These are phyloP conservation scores for Odontocolon sp. DNA, from an alignment of 2,888 invertebrate genomes.

Conservation along the genomic window DNA sequence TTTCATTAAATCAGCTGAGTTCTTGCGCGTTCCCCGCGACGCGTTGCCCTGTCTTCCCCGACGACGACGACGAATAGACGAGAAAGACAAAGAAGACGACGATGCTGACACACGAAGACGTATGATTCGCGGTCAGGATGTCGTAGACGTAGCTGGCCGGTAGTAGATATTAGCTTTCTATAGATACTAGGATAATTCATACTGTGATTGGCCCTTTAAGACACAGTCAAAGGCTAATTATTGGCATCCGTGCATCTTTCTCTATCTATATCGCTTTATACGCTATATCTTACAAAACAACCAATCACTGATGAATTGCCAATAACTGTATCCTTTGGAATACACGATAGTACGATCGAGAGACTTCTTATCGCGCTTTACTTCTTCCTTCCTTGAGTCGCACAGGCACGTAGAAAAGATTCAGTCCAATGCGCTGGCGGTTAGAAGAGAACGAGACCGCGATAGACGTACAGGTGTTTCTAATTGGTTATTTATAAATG, in stretches of 20 bases:
- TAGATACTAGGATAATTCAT: too few relatives aligned
- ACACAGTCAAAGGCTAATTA: too few relatives aligned
- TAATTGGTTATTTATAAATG: conserved; percentile 80
- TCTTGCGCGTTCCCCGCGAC: conserved; percentile 67
- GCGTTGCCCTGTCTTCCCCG: conserved; percentile 48
- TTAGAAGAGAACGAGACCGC: conserved; percentile 48
- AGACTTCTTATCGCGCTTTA: conserved; percentile 21
- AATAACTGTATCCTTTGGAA: too few relatives aligned
- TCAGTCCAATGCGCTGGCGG: conserved; percentile 42
- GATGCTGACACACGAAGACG: conserved; percentile 57
- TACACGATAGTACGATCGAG: conserved; percentile 3
- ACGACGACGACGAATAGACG: conserved; percentile 12
- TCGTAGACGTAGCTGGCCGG: conserved; percentile 60
- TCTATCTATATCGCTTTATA: too few relatives aligned
- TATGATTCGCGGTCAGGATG: conserved; percentile 73
- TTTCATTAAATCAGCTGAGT: conserved; percentile 77
- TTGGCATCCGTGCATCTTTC: too few relatives aligned
- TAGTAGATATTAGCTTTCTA: too few relatives aligned
- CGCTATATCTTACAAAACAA: too few relatives aligned
- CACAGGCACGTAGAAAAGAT: conserved; percentile 11
- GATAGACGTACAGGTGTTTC: conserved; percentile 76
- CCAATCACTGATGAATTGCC: too few relatives aligned
- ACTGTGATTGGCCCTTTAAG: too few relatives aligned
- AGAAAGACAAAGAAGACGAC: conserved; percentile 52
- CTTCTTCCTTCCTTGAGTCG: conserved; percentile 53